phyloP scores from a whole-genome alignment of 2,113 vertebrate species.

The Upupa epops region DNA sequence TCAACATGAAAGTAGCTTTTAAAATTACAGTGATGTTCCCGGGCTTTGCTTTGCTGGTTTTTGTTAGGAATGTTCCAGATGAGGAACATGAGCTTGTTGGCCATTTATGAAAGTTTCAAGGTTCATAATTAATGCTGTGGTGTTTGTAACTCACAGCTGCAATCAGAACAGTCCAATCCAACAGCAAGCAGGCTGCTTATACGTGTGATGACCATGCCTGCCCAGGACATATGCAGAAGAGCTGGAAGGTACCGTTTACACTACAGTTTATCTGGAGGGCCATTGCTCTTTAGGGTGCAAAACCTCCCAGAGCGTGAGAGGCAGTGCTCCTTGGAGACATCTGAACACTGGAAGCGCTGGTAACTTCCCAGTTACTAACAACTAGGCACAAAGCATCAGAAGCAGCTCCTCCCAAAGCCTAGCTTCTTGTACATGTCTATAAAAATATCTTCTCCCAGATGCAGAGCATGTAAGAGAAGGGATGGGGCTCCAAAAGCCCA shows the following conservation, averaged over 20 bases:
- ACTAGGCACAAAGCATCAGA: neutral
- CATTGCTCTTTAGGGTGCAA: neutral
- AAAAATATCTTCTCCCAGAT: neutral
- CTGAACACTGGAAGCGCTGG: accelerated
- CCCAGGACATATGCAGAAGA: neutral
- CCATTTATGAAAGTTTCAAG: neutral
- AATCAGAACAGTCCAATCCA: neutral
- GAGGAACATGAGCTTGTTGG: neutral
- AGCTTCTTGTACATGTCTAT: neutral
- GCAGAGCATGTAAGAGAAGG: neutral
- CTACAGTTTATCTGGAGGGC: neutral
- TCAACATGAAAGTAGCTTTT: neutral
- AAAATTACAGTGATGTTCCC: neutral
- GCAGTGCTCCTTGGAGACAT: neutral
- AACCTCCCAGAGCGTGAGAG: neutral
- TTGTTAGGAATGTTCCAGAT: neutral
- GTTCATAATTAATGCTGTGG: neutral
- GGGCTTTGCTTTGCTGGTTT: neutral
- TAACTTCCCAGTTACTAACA: neutral
- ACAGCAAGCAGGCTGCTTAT: neutral
- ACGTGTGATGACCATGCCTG: neutral
- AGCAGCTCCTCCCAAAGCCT: neutral
- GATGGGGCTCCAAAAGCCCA: neutral
- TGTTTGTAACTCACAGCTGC: accelerated
- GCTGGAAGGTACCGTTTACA: neutral